Conservation (phyloP, 2,113 vertebrate genomes). For the Tympanuchus pallidicinctus region DNA sequence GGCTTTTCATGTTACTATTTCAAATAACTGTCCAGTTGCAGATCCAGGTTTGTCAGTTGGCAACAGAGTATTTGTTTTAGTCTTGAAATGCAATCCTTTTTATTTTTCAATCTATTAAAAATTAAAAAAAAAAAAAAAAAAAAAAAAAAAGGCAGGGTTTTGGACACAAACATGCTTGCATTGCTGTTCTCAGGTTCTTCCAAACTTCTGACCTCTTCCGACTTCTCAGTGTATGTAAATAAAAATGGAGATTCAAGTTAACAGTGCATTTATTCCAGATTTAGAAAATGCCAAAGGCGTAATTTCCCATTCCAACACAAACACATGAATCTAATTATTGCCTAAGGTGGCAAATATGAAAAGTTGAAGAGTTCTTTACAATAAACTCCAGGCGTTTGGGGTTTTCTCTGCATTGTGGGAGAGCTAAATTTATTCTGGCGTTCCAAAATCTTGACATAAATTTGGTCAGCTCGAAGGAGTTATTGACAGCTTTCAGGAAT, state of each 20-base stretch:
- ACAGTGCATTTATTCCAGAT: background rate
- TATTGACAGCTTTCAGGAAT: background rate
- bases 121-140: too few species aligned
- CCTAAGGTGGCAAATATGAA: background rate
- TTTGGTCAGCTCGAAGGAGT: background rate
- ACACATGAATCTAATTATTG: background rate
- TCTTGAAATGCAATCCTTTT: background rate
- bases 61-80: background rate
- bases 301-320: background rate
- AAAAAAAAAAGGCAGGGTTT: background rate
- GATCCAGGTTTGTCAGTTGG: background rate
- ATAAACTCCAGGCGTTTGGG: background rate
- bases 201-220: background rate
- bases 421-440: background rate
- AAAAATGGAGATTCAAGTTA: background rate
- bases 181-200: background rate
- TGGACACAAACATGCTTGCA: background rate
- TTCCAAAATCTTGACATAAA: background rate
- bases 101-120: background rate
- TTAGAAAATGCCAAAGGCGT: background rate
- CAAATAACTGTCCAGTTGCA: background rate
- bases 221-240: background rate
- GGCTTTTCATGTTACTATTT: background rate
- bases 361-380: background rate
- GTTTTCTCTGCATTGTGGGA: background rate